Percentiles rank a stretch among this genome's conserved stretches.
These are phyloP conservation scores for Euplagia quadripunctaria DNA, from an alignment of 2,888 invertebrate species.

Conservation along the genomic window DNA sequence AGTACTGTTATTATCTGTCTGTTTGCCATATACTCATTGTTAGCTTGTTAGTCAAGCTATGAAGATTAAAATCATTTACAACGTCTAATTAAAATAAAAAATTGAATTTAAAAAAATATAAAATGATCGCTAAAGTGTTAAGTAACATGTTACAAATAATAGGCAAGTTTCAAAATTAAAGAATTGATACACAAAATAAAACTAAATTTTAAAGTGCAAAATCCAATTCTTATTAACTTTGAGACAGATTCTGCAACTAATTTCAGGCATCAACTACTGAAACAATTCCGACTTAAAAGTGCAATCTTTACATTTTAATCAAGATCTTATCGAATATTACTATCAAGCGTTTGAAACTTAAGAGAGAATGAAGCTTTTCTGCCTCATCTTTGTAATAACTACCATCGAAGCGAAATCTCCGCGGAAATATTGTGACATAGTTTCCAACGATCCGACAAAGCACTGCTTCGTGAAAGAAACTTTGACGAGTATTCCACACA, in stretches of 20 bases:
- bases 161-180: background rate
- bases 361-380: conserved; percentile 33
- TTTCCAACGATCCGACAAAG: conserved; percentile 56
- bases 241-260: background rate
- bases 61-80: background rate
- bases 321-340: conserved; percentile 5
- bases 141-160: background rate
- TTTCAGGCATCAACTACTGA: conserved; percentile 20
- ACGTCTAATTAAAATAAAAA: background rate
- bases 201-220: background rate
- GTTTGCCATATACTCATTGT: background rate
- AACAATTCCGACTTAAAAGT: conserved; percentile 19
- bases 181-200: background rate
- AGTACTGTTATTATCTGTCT: conserved; percentile 1
- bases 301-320: conserved; percentile 20
- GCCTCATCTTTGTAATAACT: conserved; percentile 30
- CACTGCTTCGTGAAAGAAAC: conserved; percentile 74
- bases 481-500: conserved; percentile 67
- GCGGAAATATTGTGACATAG: conserved; percentile 62
- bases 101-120: background rate
- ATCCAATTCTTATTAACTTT: background rate
- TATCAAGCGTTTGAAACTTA: background rate
- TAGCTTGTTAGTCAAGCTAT: background rate
- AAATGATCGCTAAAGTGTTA: background rate
- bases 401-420: conserved; percentile 35